Evolutionary conservation across 2,797 vertebrate species (phyloP).

Genomic region (Chlorospingus semifuscus): DNA sequence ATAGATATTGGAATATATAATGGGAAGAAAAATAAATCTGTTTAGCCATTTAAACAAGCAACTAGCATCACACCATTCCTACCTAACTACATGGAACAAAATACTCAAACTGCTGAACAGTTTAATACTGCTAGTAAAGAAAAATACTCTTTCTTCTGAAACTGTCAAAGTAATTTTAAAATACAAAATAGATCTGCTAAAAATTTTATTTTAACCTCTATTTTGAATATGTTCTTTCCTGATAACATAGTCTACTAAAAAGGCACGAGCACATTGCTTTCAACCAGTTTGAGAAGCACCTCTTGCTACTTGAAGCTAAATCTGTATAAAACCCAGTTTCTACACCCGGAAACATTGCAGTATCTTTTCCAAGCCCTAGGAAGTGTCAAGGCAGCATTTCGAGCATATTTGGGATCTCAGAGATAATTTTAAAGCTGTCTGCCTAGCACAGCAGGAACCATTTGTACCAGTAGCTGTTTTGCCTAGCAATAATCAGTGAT

Average conservation of each 20-base stretch:
- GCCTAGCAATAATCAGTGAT: not conserved
- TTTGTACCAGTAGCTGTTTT: not conserved
- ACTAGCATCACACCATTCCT: not conserved
- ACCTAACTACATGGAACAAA: not conserved
- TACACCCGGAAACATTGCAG: not conserved
- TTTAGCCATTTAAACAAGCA: not conserved
- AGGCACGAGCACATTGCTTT: not conserved
- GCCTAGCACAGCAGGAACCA: not conserved
- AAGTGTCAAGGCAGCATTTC: not conserved
- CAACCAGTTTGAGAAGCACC: not conserved
- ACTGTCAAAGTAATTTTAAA: not conserved
- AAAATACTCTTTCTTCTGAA: not conserved
- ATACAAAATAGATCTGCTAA: not conserved
- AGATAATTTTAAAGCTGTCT: conserved; percentile 1
- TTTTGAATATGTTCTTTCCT: not conserved
- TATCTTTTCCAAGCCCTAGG: not conserved
- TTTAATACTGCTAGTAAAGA: not conserved
- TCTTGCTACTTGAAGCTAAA: not conserved
- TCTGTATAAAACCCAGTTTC: not conserved
- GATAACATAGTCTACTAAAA: not conserved
- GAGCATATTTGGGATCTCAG: not conserved
- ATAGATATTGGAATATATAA: not conserved
- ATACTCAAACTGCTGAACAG: not conserved
- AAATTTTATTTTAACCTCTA: not conserved
- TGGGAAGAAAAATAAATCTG: not conserved